A percentile compares a stretch with the other conserved stretches of the same genome.
Conservation (phyloP, 2,113 vertebrate species). For the Melanerpes formicivorus region DNA sequence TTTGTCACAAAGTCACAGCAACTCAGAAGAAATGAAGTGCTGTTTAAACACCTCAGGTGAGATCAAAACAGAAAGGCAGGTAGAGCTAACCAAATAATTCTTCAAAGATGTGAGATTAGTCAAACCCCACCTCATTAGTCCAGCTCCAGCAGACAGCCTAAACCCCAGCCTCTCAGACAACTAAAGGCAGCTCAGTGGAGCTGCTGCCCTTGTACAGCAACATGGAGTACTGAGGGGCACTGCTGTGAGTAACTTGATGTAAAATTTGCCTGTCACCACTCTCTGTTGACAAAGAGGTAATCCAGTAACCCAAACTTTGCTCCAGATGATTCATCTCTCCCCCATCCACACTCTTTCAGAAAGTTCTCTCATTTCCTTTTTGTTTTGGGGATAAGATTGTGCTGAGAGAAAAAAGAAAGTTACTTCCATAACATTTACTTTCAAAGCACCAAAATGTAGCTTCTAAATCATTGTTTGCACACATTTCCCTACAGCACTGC, state of each 20-base stretch:
- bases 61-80: not conserved
- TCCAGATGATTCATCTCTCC: not conserved
- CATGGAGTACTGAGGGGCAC: not conserved
- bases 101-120: rapidly evolving
- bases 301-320: not conserved
- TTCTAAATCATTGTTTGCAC: not conserved
- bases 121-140: not conserved
- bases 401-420: not conserved
- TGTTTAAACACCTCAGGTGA: not conserved
- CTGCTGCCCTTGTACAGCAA: not conserved
- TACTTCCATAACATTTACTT: not conserved
- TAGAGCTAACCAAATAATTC: not conserved
- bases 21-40: not conserved
- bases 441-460: not conserved
- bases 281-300: not conserved
- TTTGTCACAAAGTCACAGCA: not conserved
- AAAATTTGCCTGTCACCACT: not conserved
- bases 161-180: not conserved
- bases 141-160: not conserved
- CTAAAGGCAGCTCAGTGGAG: not conserved
- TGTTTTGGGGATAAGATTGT: not conserved
- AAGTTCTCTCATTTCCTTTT: not conserved
- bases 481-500: not conserved
- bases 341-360: not conserved
- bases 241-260: not conserved